Base-by-base conservation (phyloP, 2,113 vertebrate genomes). In the Amphiprion percula region DNA sequence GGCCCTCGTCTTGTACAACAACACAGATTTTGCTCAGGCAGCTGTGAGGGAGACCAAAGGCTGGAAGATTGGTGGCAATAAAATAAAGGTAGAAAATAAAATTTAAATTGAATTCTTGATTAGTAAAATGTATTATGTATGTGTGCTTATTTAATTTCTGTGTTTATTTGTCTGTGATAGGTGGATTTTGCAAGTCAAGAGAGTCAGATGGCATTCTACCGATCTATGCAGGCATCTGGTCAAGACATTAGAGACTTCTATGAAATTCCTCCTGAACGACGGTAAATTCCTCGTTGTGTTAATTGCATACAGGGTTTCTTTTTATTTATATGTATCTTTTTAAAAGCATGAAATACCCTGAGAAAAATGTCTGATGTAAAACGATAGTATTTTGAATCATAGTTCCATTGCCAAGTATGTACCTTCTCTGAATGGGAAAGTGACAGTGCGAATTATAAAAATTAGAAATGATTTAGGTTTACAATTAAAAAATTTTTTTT, bases 141-240 rank as follows among this genome's bases (percentile, higher is more conserved):
- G 1, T 55, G 0, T 52, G 37, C 50, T 53, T 55, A 12, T 61
- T 68, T 41, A 24, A 12, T 10, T 26, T 47, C 6, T 60, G 3
- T 52, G 5, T 68, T 62, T 37, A 4, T 65, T 44, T 49, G 7
- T 37, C 68, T 76, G 4, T 81, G 1, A 72, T 78, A 95, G 98
- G 98, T 99, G 92, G 98, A 99, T 91, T 99, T 99, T 94, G 98
- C 98, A 66, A 99, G 98, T 91, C 97, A 98, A 46, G 98, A 99
- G 92, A 99, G 97, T 94, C 98, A 99, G 83, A 83, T 98, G 93
- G 97, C 98, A 0, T 99, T 99, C 92, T 99, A 99, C 93, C 95
- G 97, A 83, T 97, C 97, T 80, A 99, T 99, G 98, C 97, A 99
- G 92, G 95, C 97, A 80, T 98, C 98, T 21, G 98, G 97, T 77